Evolutionary conservation across 2,888 invertebrate genomes (phyloP), one percentile per base, ranked within the genome.

Genomic region (Glomeris marginata): DNA sequence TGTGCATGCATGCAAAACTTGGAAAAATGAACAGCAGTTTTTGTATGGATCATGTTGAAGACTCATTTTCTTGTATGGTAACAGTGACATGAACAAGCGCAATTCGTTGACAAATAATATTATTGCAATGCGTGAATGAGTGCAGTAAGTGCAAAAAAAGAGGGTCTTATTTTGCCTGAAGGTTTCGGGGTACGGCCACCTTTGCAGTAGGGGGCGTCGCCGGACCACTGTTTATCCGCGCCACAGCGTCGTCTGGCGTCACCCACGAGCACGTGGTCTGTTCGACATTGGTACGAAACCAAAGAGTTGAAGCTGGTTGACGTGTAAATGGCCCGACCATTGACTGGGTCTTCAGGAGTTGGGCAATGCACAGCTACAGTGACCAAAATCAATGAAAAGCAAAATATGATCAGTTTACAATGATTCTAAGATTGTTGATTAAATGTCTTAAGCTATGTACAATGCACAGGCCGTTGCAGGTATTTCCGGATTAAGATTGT

Each of bases 141-240:
- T 15, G 18, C 18, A 11, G 16, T 6, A 21, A 15, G 47, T 20
- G 22, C 15, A 18, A 50, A 45, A 44, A 52, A 48, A 49, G 28
- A 28, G 28, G 28, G 28, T 28, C 28, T 28, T 28, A 28, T 28
- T 28, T 41, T 36, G 46, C 44, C 49, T 38, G 37, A 37, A 44
- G 28, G 18, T 37, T 40, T 44, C 45, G 40, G 41, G 16, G 36
- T 33, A 41, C 45, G 33, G 46, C 63, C 66, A 88, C 91, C 88
- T 79, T 90, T 88, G 67, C 97, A 97, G 58, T 75, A 72, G 1
- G 95, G 94, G 59, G 84, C 78, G n/a, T 77, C 74, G 36, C 92
- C 95, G 20, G 87, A 84, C 97, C 97, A 98, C 63, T 84, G 83
- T 64, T 85, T 82, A 68, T 95, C 91, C 0, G 92, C 86, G 1